Evolutionary conservation across 2,113 vertebrate species (phyloP).

Genomic region (Chitala chitala): DNA sequence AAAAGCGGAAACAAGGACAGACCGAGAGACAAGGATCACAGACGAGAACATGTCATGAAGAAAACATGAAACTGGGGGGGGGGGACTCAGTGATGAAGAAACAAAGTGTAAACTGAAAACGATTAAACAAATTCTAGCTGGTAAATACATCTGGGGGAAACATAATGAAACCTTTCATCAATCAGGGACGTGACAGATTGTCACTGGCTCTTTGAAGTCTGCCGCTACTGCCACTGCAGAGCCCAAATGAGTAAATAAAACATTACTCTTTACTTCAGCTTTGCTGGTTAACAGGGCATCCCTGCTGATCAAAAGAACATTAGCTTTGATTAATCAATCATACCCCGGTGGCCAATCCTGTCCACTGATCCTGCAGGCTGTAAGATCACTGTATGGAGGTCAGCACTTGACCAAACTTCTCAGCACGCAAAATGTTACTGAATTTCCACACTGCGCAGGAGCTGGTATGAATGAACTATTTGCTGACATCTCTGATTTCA

Average conservation of each 20-base stretch:
- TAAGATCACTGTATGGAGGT: slow-evolving; percentile 41
- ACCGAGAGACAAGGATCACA: slow-evolving; percentile 33
- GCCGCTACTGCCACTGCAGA: slow-evolving; percentile 31
- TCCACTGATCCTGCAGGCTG: slow-evolving; percentile 40
- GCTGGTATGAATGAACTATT: background rate
- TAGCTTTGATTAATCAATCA: slow-evolving; percentile 63
- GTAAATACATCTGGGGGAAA: slow-evolving; percentile 23
- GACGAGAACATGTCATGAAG: slow-evolving; percentile 29
- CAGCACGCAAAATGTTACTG: slow-evolving; percentile 37
- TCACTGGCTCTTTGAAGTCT: slow-evolving; percentile 48
- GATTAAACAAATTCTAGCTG: slow-evolving; percentile 41
- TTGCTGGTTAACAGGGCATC: slow-evolving; percentile 41
- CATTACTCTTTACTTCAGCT: slow-evolving; percentile 39
- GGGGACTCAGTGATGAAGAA: slow-evolving; percentile 29
- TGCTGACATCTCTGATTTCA: no score
- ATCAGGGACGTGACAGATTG: slow-evolving; percentile 46
- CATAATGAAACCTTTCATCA: slow-evolving; percentile 39
- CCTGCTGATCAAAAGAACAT: slow-evolving; percentile 54
- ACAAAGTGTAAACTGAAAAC: slow-evolving; percentile 39
- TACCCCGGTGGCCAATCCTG: slow-evolving; percentile 46
- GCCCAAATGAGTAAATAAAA: slow-evolving; percentile 53
- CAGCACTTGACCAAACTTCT: slow-evolving; percentile 25
- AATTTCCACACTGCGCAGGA: slow-evolving; percentile 23
- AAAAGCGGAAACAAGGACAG: slow-evolving; percentile 36
- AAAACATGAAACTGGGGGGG: slow-evolving; percentile 30